Evolutionary conservation across 2,113 vertebrate genomes (phyloP).

Genomic region (Acrocephalus arundinaceus): DNA sequence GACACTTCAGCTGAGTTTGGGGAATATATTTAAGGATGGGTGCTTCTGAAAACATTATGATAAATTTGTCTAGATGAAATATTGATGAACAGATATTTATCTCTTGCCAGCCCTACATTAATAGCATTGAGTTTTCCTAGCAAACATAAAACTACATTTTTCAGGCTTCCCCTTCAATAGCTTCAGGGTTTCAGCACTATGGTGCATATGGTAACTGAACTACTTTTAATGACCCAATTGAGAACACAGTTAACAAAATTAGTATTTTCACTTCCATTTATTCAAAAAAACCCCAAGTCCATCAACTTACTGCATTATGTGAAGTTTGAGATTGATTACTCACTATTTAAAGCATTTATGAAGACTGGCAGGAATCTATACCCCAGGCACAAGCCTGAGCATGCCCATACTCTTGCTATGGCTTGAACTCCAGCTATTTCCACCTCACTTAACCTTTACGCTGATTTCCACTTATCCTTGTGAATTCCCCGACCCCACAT

Average conservation of each 20-base stretch:
- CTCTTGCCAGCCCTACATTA: neutral
- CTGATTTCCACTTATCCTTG: neutral
- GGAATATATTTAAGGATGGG: conserved; percentile 6
- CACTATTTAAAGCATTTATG: neutral
- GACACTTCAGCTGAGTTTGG: neutral
- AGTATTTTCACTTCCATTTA: neutral
- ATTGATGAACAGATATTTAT: conserved; percentile 7
- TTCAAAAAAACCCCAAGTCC: neutral
- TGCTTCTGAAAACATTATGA: conserved; percentile 2
- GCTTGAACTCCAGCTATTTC: neutral
- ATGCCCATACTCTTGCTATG: neutral
- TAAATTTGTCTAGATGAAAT: conserved; percentile 32
- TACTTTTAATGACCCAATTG: conserved; percentile 3
- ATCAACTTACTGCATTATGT: neutral
- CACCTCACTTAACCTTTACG: neutral
- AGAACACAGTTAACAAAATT: conserved; percentile 28
- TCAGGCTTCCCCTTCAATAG: neutral
- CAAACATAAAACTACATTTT: neutral
- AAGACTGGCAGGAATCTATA: neutral
- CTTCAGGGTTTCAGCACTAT: neutral
- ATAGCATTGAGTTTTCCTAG: neutral
- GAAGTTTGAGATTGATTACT: neutral
- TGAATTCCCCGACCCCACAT: neutral
- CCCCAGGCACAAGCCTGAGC: neutral
- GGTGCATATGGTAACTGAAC: neutral